Evolutionary conservation across 2,888 invertebrate genomes (phyloP).

Genomic region (Limnephilus rhombicus): DNA sequence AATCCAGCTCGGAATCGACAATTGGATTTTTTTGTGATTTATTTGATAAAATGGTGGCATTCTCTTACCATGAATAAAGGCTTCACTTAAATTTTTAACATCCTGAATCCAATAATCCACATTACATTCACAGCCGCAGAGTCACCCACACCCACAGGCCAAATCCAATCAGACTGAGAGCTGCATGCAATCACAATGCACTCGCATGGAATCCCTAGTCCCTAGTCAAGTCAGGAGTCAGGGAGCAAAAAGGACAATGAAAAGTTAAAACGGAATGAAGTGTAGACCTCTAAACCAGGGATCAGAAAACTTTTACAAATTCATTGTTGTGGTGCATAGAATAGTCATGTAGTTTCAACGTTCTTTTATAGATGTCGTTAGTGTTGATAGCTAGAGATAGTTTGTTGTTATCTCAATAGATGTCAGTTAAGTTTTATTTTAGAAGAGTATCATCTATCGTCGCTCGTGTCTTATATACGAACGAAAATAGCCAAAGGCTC

Average conservation of each 20-base stretch:
- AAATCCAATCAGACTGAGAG: not conserved
- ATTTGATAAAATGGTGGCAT: not conserved
- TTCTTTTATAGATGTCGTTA: too few species aligned
- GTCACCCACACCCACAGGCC: constrained; percentile 19
- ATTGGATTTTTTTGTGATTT: too few species aligned
- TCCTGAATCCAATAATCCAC: not conserved
- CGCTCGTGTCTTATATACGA: too few species aligned
- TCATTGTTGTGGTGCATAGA: too few species aligned
- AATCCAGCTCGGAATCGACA: not conserved
- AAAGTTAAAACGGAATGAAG: not conserved
- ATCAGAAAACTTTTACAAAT: not conserved
- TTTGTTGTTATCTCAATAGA: too few species aligned
- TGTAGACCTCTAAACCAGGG: not conserved
- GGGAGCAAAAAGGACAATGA: not conserved
- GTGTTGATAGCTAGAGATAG: too few species aligned
- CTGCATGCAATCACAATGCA: not conserved
- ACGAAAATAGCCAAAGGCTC: too few species aligned
- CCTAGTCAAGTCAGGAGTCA: constrained; percentile 5
- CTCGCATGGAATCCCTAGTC: not conserved
- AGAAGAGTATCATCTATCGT: too few species aligned
- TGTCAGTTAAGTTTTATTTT: too few species aligned
- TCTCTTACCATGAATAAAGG: not conserved
- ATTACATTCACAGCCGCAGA: constrained; percentile 12
- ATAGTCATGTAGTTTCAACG: too few species aligned
- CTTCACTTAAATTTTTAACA: not conserved